These are phyloP conservation scores for Cyphomyrmex costatus DNA, from an alignment of 1,140 invertebrate species.

Conservation along the genomic window DNA sequence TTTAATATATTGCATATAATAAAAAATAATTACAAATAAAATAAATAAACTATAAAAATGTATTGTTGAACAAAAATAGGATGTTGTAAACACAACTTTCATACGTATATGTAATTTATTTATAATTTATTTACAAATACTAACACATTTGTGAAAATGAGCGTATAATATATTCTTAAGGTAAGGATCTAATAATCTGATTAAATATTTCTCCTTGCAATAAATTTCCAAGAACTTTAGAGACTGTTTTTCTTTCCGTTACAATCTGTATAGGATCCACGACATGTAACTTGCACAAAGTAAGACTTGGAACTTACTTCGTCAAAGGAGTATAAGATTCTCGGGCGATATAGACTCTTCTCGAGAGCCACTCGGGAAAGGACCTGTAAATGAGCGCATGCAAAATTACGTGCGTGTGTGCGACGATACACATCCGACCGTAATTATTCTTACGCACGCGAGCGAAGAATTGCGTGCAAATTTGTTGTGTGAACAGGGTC, in stretches of 20 bases:
- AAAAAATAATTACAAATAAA: no score
- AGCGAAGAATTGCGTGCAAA: conserved; percentile 64
- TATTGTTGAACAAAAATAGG: no score
- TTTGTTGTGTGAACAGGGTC: conserved; percentile 61
- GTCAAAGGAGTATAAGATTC: conserved; percentile 12
- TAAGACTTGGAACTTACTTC: not conserved
- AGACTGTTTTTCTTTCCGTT: not conserved
- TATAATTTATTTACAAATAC: no score
- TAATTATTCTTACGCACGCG: conserved; percentile 66
- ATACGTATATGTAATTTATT: no score
- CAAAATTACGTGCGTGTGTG: conserved; percentile 25
- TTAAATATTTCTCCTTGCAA: not conserved
- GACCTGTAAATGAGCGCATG: not conserved
- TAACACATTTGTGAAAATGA: no score
- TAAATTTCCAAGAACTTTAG: not conserved
- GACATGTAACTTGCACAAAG: not conserved
- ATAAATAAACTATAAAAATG: no score
- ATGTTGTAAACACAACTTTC: no score
- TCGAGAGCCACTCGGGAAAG: conserved; percentile 4
- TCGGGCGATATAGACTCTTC: not conserved
- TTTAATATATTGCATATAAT: no score
- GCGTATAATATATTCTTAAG: not conserved
- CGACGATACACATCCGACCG: conserved; percentile 14
- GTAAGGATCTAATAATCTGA: not conserved
- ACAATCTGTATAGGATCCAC: not conserved